Evolutionary conservation across 2,888 invertebrate species (phyloP).

Genomic region (Drosophila diplacantha): DNA sequence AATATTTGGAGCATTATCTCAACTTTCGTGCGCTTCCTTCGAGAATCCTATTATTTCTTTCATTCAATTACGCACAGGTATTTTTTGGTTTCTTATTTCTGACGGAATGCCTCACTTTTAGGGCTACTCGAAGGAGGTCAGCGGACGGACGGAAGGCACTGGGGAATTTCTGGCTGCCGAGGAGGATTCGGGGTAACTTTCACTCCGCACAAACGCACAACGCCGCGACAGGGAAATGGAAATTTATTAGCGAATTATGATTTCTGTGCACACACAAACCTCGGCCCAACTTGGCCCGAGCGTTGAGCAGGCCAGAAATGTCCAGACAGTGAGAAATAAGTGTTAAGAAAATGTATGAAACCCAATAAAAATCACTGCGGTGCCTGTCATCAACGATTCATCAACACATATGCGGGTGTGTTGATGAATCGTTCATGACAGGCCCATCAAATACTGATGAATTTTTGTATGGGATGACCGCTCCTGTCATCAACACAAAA

Average conservation of each 20-base stretch:
- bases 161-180: slow-evolving; percentile 1
- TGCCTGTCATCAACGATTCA: too few relatives aligned
- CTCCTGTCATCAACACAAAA: too few relatives aligned
- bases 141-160: neutral
- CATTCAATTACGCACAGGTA: slow-evolving; percentile 17
- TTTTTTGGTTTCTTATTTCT: slow-evolving; percentile 4
- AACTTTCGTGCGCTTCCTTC: neutral
- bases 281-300: slow-evolving; percentile 10
- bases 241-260: slow-evolving; percentile 70
- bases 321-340: neutral
- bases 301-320: slow-evolving; percentile 14
- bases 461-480: too few relatives aligned
- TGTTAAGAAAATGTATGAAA: neutral
- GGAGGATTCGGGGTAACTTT: slow-evolving; percentile 47
- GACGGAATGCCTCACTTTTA: slow-evolving; percentile 14
- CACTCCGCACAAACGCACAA: slow-evolving; percentile 50
- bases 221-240: slow-evolving; percentile 62
- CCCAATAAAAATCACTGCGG: too few relatives aligned
- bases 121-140: slow-evolving; percentile 17
- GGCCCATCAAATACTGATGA: too few relatives aligned
- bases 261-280: slow-evolving; percentile 53
- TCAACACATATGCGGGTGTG: too few relatives aligned
- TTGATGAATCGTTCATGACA: too few relatives aligned
- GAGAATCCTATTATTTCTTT: neutral
- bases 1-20: too few relatives aligned